Evolutionary conservation across 2,888 invertebrate species (phyloP).

Genomic region (Yponomeuta sedellus): DNA sequence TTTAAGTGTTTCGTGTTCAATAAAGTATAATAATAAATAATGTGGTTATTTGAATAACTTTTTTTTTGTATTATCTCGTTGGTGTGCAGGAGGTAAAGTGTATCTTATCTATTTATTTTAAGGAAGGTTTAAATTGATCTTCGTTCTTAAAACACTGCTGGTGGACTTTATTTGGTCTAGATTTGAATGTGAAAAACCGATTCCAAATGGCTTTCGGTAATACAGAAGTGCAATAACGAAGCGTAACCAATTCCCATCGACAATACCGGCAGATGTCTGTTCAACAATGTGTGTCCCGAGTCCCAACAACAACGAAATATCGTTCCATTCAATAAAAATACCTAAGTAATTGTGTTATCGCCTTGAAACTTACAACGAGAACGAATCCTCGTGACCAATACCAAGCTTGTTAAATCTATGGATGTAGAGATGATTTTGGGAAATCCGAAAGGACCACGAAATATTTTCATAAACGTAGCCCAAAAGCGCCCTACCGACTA

Average conservation of each 20-base stretch:
- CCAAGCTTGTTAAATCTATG: slow-evolving; percentile 3
- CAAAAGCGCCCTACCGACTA: slow-evolving; percentile 37
- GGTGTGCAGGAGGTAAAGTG: no score
- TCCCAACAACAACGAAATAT: slow-evolving; percentile 33
- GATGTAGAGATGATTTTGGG: slow-evolving; percentile 1
- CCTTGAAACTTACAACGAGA: not conserved
- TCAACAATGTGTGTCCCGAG: slow-evolving; percentile 40
- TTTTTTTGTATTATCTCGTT: no score
- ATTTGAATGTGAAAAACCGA: not conserved
- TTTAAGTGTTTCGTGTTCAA: no score
- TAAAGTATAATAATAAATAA: no score
- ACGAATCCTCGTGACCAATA: not conserved
- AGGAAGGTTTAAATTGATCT: no score
- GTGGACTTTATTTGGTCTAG: not conserved
- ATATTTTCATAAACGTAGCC: slow-evolving; percentile 19
- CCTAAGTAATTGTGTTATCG: slow-evolving; percentile 8
- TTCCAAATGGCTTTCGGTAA: slow-evolving; percentile 2
- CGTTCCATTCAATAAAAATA: not conserved
- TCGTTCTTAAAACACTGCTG: not conserved
- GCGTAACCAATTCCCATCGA: slow-evolving; percentile 33
- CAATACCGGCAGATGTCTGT: slow-evolving; percentile 47
- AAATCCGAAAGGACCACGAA: not conserved
- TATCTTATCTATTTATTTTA: no score
- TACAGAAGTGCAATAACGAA: slow-evolving; percentile 20
- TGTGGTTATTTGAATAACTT: no score